Evolutionary conservation across 2,888 invertebrate species (phyloP).

Genomic region (Rotaria socialis): DNA sequence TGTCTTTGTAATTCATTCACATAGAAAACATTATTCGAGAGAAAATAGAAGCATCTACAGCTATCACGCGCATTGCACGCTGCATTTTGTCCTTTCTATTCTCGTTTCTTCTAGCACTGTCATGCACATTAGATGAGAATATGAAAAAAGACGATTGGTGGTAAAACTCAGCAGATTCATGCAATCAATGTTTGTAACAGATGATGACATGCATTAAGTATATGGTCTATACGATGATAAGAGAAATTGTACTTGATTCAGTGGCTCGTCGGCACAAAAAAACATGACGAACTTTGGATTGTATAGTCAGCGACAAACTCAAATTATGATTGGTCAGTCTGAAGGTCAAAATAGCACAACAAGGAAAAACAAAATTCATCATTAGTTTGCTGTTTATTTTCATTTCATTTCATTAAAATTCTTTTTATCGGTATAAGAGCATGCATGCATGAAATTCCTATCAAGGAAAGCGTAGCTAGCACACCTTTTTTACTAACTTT

Average conservation of each 20-base stretch:
- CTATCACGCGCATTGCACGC: not conserved
- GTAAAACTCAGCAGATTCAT: not conserved
- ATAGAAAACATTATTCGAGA: not conserved
- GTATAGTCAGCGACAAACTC: not conserved
- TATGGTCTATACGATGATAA: not conserved
- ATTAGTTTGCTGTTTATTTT: not conserved
- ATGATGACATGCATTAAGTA: not conserved
- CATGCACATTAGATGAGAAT: not conserved
- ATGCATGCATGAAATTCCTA: not conserved
- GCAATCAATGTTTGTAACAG: not conserved
- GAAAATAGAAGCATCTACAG: not conserved
- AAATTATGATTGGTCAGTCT: not conserved
- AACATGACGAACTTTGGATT: not conserved
- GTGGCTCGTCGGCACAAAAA: not conserved
- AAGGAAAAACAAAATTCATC: not conserved
- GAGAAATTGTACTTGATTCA: not conserved
- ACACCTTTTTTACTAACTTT: no score
- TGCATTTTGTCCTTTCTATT: not conserved
- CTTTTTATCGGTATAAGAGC: no score
- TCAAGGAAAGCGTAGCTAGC: no score
- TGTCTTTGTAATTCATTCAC: not conserved
- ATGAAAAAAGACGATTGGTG: slow-evolving; percentile 4
- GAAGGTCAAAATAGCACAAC: not conserved
- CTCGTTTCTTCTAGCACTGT: not conserved
- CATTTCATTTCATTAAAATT: no score